Percentiles rank a stretch among this genome's conserved stretches.
Conservation (phyloP, 2,888 invertebrate genomes). For the Cephonodes hylas region DNA sequence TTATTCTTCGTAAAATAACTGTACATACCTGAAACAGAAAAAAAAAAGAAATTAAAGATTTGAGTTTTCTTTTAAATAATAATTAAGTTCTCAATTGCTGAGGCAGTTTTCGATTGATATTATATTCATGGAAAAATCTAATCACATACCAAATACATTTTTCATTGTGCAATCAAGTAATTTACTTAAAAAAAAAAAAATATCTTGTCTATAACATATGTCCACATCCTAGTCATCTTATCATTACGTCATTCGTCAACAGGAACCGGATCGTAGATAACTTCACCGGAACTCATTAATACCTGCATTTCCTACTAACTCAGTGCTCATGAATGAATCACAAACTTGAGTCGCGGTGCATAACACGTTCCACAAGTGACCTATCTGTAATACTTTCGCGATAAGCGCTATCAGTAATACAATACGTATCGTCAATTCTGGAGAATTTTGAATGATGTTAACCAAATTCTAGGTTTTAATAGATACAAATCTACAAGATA, state of each 20-base stretch:
- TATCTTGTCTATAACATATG: neutral
- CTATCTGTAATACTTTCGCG: neutral
- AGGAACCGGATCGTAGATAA: neutral
- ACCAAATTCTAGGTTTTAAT: neutral
- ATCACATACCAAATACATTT: no score
- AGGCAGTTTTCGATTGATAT: no score
- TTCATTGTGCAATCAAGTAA: no score
- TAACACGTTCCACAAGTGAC: neutral
- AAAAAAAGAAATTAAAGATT: no score
- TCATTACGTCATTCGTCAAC: neutral
- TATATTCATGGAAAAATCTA: no score
- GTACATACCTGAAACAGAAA: slow-evolving; percentile 1
- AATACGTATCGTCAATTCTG: neutral
- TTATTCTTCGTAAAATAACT: neutral
- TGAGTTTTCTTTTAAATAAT: no score
- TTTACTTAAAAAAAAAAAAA: no score
- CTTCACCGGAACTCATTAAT: neutral
- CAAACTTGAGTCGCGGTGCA: neutral
- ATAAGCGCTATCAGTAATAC: neutral
- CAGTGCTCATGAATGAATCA: neutral
- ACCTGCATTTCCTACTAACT: slow-evolving; percentile 1
- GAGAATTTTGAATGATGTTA: neutral
- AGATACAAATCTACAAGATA: neutral
- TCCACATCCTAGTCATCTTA: neutral
- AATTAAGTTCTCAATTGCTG: no score